Conservation (phyloP, 2,888 invertebrate species). For the Diplolepis rosae region DNA sequence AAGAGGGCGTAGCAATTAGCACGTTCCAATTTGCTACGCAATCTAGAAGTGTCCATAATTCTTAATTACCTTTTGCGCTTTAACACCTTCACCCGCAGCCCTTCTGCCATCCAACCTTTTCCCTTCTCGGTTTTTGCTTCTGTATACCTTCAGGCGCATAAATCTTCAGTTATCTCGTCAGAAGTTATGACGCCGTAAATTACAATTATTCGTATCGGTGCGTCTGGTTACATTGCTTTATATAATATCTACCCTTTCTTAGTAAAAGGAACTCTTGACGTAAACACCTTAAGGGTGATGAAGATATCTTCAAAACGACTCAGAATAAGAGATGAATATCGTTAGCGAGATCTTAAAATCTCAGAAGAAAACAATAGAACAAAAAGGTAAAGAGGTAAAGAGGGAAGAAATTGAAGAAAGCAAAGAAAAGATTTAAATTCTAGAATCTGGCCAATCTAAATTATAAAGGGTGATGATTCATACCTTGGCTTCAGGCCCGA, state of each 20-base stretch:
- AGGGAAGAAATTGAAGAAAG: background rate
- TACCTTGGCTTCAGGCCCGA: conserved; percentile 4
- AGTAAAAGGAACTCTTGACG: background rate
- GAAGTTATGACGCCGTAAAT: conserved; percentile 24
- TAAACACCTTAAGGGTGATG: conserved; percentile 14
- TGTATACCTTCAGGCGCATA: background rate
- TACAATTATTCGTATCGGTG: conserved; percentile 27
- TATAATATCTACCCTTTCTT: background rate
- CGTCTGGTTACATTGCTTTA: background rate
- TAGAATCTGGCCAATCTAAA: background rate
- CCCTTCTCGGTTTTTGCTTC: background rate
- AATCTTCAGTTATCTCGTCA: conserved; percentile 29
- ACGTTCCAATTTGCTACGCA: conserved; percentile 16
- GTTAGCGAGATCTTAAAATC: background rate
- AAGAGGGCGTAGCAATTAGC: conserved; percentile 12
- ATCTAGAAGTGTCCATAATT: conserved; percentile 27
- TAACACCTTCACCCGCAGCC: background rate
- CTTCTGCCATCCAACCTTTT: background rate
- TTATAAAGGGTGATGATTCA: background rate
- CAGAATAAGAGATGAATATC: background rate
- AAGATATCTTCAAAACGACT: background rate
- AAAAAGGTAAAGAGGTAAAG: too few relatives aligned
- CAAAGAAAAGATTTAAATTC: background rate
- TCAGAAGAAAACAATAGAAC: background rate
- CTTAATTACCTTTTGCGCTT: conserved; percentile 18